Conservation (phyloP, 2,888 invertebrate genomes). For the Limnephilus auricula region DNA sequence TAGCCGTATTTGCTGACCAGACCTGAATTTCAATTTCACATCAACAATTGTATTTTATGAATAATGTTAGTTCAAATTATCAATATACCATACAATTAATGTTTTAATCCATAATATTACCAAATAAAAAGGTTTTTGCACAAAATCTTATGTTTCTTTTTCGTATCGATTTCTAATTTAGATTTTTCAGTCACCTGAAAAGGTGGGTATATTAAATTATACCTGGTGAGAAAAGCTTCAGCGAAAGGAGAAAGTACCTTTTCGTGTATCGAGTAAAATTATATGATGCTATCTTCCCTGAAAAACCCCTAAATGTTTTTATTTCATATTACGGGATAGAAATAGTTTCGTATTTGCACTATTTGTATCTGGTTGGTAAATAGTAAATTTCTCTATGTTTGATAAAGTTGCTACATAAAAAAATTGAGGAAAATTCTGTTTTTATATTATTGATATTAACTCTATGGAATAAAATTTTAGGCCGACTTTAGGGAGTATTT, state of each 20-base stretch:
- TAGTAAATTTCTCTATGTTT: background rate
- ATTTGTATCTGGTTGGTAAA: background rate
- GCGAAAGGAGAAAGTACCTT: background rate
- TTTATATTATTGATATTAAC: no score
- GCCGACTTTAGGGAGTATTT: no score
- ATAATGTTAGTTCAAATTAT: no score
- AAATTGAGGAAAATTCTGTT: no score
- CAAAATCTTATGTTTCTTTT: background rate
- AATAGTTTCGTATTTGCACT: background rate
- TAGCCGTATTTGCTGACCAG: no score
- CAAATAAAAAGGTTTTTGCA: background rate
- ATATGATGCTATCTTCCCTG: background rate
- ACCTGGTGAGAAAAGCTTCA: background rate
- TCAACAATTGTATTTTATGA: no score
- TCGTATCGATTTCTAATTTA: background rate
- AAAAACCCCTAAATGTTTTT: background rate
- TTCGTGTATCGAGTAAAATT: constrained; percentile 2
- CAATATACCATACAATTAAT: no score
- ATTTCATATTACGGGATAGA: background rate
- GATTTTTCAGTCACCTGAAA: background rate
- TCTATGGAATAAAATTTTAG: no score
- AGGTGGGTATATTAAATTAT: background rate
- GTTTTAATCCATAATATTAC: no score
- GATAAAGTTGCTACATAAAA: no score
- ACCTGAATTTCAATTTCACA: no score